Percentiles rank a stretch among this genome's conserved stretches.
phyloP scores from a whole-genome alignment of 2,888 invertebrate species.

The Hecatera dysodea region DNA sequence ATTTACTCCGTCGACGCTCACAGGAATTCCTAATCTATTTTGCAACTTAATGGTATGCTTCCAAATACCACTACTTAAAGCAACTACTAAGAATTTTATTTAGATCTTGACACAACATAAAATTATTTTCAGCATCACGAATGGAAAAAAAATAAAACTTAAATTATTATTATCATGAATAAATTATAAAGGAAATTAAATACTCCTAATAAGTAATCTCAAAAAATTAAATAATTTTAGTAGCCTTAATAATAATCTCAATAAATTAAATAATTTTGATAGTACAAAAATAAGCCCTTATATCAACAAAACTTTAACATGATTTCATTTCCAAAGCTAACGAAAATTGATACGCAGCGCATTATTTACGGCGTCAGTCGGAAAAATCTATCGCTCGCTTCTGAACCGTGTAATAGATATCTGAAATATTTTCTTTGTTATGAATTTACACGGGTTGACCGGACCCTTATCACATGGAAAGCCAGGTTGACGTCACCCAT shows the following conservation, averaged over 20 bases:
- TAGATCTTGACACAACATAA: background rate
- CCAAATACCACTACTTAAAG: too few species aligned
- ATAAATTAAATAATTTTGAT: too few species aligned
- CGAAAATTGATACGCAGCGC: slow-evolving; percentile 5
- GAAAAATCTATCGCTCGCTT: slow-evolving; percentile 49
- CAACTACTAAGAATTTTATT: background rate
- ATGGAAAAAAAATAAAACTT: too few species aligned
- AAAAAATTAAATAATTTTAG: too few species aligned
- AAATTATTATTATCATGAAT: background rate
- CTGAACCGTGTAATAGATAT: slow-evolving; percentile 65
- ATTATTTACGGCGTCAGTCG: slow-evolving; percentile 41
- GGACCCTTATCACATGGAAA: slow-evolving; percentile 73
- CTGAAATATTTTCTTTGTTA: slow-evolving; percentile 68
- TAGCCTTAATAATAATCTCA: too few species aligned
- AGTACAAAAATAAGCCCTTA: background rate
- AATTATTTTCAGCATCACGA: background rate
- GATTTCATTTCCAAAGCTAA: slow-evolving; percentile 19
- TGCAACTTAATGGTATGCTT: too few species aligned
- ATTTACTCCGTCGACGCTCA: too few species aligned
- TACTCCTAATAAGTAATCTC: too few species aligned
- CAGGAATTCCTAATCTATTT: too few species aligned
- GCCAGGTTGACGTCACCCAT: slow-evolving; percentile 64
- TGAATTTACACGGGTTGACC: slow-evolving; percentile 67
- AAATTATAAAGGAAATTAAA: too few species aligned
- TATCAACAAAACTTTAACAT: slow-evolving; percentile 17